A percentile compares a stretch with the other conserved stretches of the same genome.
These are phyloP conservation scores for Radopholus similis DNA, from an alignment of 1,140 invertebrate genomes.

Conservation along the genomic window DNA sequence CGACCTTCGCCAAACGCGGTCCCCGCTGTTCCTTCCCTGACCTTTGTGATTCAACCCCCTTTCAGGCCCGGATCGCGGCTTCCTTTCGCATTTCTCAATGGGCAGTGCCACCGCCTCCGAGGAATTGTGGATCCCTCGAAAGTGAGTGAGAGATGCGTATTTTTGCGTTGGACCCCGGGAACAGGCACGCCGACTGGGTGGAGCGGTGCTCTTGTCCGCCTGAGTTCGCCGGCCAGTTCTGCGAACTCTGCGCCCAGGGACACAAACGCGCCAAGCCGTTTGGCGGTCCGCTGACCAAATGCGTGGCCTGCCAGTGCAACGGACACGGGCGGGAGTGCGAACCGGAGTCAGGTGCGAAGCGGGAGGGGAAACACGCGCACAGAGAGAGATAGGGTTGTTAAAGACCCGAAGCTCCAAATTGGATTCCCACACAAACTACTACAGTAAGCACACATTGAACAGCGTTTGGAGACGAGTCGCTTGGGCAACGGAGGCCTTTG, in stretches of 20 bases:
- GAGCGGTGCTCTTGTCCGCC: constrained; percentile 87
- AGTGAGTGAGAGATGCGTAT: too few relatives aligned
- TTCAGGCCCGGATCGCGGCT: constrained; percentile 38
- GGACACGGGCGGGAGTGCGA: constrained; percentile 91
- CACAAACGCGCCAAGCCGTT: constrained; percentile 81
- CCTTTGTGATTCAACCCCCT: not conserved
- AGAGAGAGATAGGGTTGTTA: too few relatives aligned
- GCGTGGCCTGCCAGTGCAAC: constrained; percentile 91
- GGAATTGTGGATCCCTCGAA: too few relatives aligned
- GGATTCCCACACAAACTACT: too few relatives aligned
- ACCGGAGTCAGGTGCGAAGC: constrained; percentile 74
- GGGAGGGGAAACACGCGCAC: not conserved
- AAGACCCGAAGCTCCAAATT: too few relatives aligned
- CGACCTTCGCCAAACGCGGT: constrained; percentile 75
- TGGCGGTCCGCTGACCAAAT: constrained; percentile 83
- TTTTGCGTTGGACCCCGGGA: too few relatives aligned
- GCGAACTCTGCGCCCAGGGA: constrained; percentile 89
- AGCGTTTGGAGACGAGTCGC: too few relatives aligned
- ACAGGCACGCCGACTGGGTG: constrained; percentile 78
- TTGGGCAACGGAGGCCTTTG: too few relatives aligned
- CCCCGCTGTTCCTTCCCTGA: constrained; percentile 42
- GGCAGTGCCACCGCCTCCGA: constrained; percentile 32
- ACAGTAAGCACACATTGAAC: too few relatives aligned
- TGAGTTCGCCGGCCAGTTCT: constrained; percentile 85
- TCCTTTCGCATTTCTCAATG: constrained; percentile 37